These are phyloP conservation scores for Hypotaenidia okinawae DNA, from an alignment of 2,797 vertebrate genomes.

Conservation along the genomic window DNA sequence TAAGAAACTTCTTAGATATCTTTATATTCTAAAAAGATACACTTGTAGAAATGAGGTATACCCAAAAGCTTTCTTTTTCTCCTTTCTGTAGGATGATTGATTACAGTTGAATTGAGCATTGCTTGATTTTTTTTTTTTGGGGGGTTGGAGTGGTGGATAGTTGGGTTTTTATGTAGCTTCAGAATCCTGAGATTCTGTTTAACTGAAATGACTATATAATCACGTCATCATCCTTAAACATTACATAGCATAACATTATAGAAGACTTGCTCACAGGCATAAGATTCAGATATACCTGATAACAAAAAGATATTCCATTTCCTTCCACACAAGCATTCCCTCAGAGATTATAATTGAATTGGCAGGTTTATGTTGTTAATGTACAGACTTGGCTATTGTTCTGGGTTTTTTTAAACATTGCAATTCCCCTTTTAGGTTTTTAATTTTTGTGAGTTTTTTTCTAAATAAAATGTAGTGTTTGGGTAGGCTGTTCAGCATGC, in stretches of 20 bases:
- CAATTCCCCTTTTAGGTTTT: background rate
- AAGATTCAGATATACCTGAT: background rate
- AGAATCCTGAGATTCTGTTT: background rate
- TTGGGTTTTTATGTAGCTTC: background rate
- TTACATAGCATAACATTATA: background rate
- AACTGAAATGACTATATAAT: background rate
- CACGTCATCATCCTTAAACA: background rate
- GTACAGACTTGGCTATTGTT: background rate
- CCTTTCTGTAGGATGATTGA: background rate
- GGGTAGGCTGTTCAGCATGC: background rate
- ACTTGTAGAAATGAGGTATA: background rate
- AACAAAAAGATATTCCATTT: background rate
- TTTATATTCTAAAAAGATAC: background rate
- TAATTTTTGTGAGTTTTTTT: background rate
- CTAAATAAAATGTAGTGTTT: background rate
- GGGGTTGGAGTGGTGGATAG: too few species aligned
- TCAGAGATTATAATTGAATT: background rate
- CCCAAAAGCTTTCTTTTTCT: accelerated
- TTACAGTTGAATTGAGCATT: background rate
- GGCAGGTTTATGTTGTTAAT: background rate
- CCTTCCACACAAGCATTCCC: background rate
- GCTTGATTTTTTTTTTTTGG: background rate
- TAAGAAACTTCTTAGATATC: background rate
- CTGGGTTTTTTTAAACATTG: background rate
- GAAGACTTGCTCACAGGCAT: background rate